Evolutionary conservation across 2,797 vertebrate species (phyloP).

Genomic region (Melanotaenia pygmaea): DNA sequence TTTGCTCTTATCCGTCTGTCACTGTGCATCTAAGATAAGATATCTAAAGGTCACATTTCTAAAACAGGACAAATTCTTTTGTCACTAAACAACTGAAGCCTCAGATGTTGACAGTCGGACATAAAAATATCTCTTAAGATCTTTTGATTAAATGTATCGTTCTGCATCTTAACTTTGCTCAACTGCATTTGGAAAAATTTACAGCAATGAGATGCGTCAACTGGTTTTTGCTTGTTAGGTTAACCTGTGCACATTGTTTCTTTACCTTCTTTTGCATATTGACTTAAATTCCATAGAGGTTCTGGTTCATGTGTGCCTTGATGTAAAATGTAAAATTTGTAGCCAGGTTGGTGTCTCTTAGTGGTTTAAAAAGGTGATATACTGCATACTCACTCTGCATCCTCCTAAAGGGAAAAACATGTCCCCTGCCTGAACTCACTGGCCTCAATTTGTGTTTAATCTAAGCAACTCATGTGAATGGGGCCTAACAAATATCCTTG

Average conservation of each 20-base stretch:
- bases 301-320: constrained; percentile 17
- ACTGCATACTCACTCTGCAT: background rate
- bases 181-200: background rate
- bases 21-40: background rate
- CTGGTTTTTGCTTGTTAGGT: background rate
- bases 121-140: background rate
- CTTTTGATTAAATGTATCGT: too few species aligned
- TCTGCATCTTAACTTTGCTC: background rate
- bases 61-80: background rate
- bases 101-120: background rate
- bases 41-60: background rate
- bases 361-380: constrained; percentile 3
- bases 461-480: background rate
- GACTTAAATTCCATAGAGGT: constrained; percentile 31
- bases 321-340: constrained; percentile 18
- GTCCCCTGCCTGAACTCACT: background rate
- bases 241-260: background rate
- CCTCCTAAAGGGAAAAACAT: background rate
- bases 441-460: background rate
- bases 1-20: background rate
- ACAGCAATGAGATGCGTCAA: background rate
- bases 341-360: background rate
- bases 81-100: background rate
- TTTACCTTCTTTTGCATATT: constrained; percentile 2
- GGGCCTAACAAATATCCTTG: background rate